Evolutionary conservation across 2,113 vertebrate species (phyloP).

Genomic region (Chlorodrepanis virens): DNA sequence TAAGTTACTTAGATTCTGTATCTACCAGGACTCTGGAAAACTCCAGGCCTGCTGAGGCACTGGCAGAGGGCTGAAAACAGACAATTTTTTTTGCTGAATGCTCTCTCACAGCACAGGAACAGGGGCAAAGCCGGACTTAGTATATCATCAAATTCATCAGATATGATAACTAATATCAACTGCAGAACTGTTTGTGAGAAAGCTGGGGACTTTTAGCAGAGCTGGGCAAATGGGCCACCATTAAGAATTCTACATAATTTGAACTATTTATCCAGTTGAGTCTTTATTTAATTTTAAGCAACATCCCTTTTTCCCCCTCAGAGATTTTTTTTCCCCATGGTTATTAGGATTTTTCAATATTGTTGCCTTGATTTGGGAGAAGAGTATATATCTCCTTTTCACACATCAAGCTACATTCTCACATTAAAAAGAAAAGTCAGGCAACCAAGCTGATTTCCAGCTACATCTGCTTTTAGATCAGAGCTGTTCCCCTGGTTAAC

Average conservation of each 20-base stretch:
- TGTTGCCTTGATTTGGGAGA: neutral
- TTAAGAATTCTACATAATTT: slow-evolving; percentile 46
- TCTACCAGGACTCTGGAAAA: neutral
- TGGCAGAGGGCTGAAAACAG: neutral
- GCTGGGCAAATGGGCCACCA: slow-evolving; percentile 27
- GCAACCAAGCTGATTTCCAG: neutral
- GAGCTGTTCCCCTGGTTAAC: neutral
- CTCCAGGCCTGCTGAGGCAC: neutral
- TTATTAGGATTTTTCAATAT: neutral
- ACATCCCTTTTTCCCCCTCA: neutral
- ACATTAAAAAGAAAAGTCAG: neutral
- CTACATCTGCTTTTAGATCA: neutral
- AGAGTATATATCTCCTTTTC: neutral
- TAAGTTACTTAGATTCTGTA: neutral
- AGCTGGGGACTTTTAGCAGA: neutral
- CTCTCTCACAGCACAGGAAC: neutral
- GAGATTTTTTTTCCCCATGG: neutral
- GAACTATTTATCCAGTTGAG: slow-evolving; percentile 39
- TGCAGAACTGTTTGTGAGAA: neutral
- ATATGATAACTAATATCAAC: slow-evolving; percentile 31
- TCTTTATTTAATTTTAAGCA: slow-evolving; percentile 19
- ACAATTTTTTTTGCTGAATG: neutral
- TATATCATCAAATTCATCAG: neutral
- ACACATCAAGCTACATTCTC: neutral
- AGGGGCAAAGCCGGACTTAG: neutral